These are phyloP conservation scores for Chanos chanos DNA, from an alignment of 2,797 vertebrate species.

Conservation along the genomic window DNA sequence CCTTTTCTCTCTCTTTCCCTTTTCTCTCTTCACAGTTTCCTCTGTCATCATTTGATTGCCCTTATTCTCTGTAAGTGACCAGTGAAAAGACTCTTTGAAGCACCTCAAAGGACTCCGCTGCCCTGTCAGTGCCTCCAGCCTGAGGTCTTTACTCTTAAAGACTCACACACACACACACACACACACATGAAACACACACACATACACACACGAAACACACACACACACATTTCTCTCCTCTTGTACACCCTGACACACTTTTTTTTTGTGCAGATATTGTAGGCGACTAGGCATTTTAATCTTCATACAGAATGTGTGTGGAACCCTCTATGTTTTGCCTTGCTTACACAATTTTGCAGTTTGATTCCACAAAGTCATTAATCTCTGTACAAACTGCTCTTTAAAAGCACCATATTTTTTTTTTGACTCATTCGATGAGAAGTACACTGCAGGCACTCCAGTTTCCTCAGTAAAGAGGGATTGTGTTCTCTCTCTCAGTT, in stretches of 20 bases:
- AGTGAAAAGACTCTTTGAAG: conserved; percentile 36
- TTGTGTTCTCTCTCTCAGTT: conserved; percentile 12
- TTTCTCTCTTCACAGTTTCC: background rate
- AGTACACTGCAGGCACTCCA: conserved; percentile 13
- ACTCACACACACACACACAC: conserved; percentile 11
- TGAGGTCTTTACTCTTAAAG: conserved; percentile 5
- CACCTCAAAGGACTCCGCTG: conserved; percentile 25
- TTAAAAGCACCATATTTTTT: too few species aligned
- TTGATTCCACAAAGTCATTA: too few species aligned
- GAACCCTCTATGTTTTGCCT: too few species aligned
- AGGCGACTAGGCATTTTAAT: too few species aligned
- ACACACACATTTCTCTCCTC: background rate
- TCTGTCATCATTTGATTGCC: conserved; percentile 35
- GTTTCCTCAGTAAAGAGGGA: conserved; percentile 13
- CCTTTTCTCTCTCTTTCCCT: conserved; percentile 1
- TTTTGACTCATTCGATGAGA: too few species aligned
- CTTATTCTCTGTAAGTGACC: conserved; percentile 35
- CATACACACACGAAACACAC: conserved; percentile 6
- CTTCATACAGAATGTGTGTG: background rate
- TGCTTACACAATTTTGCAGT: too few species aligned
- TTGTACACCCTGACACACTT: background rate
- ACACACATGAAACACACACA: background rate
- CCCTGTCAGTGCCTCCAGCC: conserved; percentile 4
- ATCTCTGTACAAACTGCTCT: too few species aligned
- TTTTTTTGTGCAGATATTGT: too few species aligned